phyloP scores from a whole-genome alignment of 2,888 invertebrate species.

The Caenorhabditis virilis region DNA sequence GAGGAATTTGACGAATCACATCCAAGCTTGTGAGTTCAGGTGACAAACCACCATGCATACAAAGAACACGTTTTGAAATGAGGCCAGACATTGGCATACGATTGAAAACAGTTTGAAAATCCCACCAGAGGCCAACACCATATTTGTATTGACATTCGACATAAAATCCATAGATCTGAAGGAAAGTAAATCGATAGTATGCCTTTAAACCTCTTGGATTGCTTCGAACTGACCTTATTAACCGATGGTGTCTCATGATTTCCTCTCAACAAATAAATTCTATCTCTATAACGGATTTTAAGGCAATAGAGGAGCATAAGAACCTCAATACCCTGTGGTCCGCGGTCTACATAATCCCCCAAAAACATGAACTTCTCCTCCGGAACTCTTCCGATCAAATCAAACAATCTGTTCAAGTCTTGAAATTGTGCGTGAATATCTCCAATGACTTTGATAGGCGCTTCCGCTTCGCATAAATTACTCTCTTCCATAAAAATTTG shows the following conservation, averaged over 20 bases:
- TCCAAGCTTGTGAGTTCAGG: slow-evolving; percentile 55
- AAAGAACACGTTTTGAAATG: slow-evolving; percentile 57
- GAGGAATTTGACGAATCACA: slow-evolving; percentile 48
- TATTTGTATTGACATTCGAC: slow-evolving; percentile 55
- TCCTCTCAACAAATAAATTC: slow-evolving; percentile 57
- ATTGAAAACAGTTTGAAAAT: slow-evolving; percentile 61
- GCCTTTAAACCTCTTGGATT: too few species aligned
- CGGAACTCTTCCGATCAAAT: slow-evolving; percentile 60
- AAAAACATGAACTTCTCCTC: slow-evolving; percentile 54
- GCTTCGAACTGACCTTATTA: slow-evolving; percentile 36
- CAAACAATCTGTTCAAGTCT: slow-evolving; percentile 58
- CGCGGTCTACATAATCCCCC: slow-evolving; percentile 64
- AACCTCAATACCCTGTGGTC: slow-evolving; percentile 60
- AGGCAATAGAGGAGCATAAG: slow-evolving; percentile 56
- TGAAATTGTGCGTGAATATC: slow-evolving; percentile 62
- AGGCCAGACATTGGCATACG: slow-evolving; percentile 61
- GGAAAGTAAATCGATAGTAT: too few species aligned
- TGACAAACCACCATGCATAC: slow-evolving; percentile 63
- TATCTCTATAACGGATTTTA: slow-evolving; percentile 57
- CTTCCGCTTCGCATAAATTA: slow-evolving; percentile 54
- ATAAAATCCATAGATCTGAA: slow-evolving; percentile 60
- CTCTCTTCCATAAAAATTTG: slow-evolving; percentile 51
- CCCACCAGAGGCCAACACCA: slow-evolving; percentile 63
- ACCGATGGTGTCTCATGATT: slow-evolving; percentile 64
- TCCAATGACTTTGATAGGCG: slow-evolving; percentile 61